These are phyloP conservation scores for Myotis yumanensis DNA, from an alignment of 2,113 vertebrate genomes.

Conservation along the genomic window DNA sequence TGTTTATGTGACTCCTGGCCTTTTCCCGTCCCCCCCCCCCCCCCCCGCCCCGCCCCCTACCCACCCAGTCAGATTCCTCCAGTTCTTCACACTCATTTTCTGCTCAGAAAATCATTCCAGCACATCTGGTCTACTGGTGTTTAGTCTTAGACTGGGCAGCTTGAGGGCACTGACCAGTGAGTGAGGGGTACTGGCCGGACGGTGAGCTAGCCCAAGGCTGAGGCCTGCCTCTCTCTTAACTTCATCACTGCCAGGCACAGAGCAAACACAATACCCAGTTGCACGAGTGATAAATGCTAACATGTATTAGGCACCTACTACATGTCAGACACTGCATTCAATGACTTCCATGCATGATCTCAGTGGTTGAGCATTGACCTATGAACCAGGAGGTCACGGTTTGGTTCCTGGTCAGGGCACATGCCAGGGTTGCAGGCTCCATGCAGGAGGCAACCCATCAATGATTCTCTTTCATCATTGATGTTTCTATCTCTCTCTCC, in stretches of 20 bases:
- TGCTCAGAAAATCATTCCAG: not conserved
- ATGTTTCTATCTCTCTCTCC: too few species aligned
- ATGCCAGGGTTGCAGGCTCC: too few species aligned
- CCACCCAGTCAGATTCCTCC: slow-evolving; percentile 46
- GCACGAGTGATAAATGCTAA: not conserved
- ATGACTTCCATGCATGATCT: not conserved
- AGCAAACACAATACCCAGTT: not conserved
- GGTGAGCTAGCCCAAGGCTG: not conserved
- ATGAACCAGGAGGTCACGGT: too few species aligned
- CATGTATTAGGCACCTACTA: not conserved
- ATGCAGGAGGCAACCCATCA: too few species aligned
- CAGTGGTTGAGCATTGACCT: not conserved
- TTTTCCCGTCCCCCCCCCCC: not conserved
- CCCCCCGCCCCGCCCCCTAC: not conserved
- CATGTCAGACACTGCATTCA: not conserved
- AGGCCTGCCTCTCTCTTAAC: not conserved
- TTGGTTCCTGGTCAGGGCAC: too few species aligned
- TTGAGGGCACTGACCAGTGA: not conserved
- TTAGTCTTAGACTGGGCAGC: not conserved
- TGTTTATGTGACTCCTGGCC: not conserved
- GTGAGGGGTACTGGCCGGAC: not conserved
- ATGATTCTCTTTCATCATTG: too few species aligned
- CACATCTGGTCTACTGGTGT: not conserved
- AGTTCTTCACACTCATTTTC: not conserved
- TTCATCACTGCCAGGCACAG: not conserved